These are phyloP conservation scores for Pectinophora gossypiella DNA, from an alignment of 1,140 invertebrate species.

Conservation along the genomic window DNA sequence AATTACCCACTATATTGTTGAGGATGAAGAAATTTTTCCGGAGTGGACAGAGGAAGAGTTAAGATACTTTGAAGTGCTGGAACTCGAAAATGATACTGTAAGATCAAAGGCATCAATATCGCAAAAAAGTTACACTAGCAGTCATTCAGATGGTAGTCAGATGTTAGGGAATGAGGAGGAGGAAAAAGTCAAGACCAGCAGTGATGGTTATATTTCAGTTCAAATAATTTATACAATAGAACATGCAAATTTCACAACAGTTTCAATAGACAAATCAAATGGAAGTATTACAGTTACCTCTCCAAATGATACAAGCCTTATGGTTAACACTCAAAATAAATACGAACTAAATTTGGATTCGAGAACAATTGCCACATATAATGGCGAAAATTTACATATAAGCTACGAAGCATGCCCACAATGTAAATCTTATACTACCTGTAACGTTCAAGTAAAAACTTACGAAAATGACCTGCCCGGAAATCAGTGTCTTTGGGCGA, in stretches of 20 bases:
- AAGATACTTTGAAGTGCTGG: conserved; percentile 36
- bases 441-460: conserved; percentile 40
- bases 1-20: conserved; percentile 58
- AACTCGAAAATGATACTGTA: conserved; percentile 17
- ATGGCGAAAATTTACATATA: conserved; percentile 44
- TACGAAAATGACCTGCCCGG: conserved; percentile 27
- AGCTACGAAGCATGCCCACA: conserved; percentile 38
- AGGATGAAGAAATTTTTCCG: conserved; percentile 57
- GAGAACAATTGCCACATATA: conserved; percentile 38
- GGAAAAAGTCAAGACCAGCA: conserved; percentile 4
- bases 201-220: conserved; percentile 71
- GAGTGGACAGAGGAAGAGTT: conserved; percentile 54
- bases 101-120: conserved; percentile 39
- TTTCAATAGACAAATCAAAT: conserved; percentile 63
- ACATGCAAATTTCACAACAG: conserved; percentile 73
- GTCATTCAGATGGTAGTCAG: too few species aligned
- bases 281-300: conserved; percentile 47
- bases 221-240: conserved; percentile 68
- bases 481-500: conserved; percentile 34
- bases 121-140: conserved; percentile 34
- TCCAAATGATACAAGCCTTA: conserved; percentile 41
- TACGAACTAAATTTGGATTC: conserved; percentile 44
- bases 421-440: conserved; percentile 40
- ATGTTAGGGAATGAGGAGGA: too few species aligned
- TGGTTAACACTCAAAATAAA: conserved; percentile 39